Base-by-base conservation (phyloP, 1,140 invertebrate genomes). In the Rhagoletis zephyria region DNA sequence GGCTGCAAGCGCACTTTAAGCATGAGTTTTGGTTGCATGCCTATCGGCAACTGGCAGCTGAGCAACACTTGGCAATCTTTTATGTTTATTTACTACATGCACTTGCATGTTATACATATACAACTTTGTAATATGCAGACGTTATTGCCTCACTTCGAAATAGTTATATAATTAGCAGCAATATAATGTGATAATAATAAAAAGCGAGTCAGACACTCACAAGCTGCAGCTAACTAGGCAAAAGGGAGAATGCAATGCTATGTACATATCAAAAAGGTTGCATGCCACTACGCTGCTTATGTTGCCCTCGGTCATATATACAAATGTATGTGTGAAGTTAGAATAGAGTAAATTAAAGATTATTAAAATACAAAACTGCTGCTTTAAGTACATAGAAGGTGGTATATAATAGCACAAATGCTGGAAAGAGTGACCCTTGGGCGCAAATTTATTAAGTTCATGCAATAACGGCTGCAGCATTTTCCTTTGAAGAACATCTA, bases 121-220 rank as follows among this genome's bases (percentile, higher is more conserved):
- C 42, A 3, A 56, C 30, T 40, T 4, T 67, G 3, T 81, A 56
- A 2, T 56, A 74, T 74, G 5, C 5, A 7, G 67, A 48, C 10
- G 42, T 48, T 45, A 12, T 77, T 77, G 45, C 45, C 16, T 12
- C 70, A 6, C 16, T 81, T 59, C 2, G 74, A 30, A 81, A 81
- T 81, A 56, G 48, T 81, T 81, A 56, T 42, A 56, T 81, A 81
- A 81, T 81, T 81, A 81, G 74, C 74, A 45, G 30, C 14, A 64
- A 86, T 86, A 86, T 86, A 65, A 61, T 48, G n/a, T 86, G 4
- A 40, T 86, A 64, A 86, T 64, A 86, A 86, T 63, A 63, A 65
- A 86, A 86, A 64, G n/a, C 14, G 2, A 63, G 63, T 56, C 30
- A 85, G 19, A 4, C 45, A 19, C 7, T 48, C 10, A 6, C 70